A percentile compares a stretch with the other conserved stretches of the same genome.
Conservation (phyloP, 2,113 vertebrate genomes). For the Prunella himalayana region DNA sequence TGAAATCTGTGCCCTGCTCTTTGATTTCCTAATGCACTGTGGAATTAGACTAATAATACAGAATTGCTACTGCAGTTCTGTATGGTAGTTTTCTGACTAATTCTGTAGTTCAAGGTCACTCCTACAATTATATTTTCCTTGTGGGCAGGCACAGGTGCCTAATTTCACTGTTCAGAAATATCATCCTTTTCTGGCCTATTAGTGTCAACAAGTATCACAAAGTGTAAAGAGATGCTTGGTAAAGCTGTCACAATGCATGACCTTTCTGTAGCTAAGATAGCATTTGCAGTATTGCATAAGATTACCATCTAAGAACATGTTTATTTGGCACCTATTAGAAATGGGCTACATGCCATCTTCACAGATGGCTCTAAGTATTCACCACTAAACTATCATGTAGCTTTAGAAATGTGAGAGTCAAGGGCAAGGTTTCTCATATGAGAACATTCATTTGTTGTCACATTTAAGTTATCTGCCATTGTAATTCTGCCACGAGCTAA, state of each 20-base stretch:
- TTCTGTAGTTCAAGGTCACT: not conserved
- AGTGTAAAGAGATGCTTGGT: not conserved
- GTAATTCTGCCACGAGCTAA: not conserved
- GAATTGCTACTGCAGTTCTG: not conserved
- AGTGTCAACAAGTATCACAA: not conserved
- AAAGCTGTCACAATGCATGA: not conserved
- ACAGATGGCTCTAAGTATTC: not conserved
- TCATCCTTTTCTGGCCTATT: not conserved
- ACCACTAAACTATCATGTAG: not conserved
- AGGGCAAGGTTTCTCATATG: not conserved
- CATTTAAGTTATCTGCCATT: not conserved
- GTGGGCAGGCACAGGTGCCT: not conserved
- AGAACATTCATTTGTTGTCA: not conserved
- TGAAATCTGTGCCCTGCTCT: not conserved
- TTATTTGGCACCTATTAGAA: conserved; percentile 10
- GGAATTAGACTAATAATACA: not conserved
- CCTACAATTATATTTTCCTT: not conserved
- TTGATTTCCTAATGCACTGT: not conserved
- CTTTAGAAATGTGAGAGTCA: not conserved
- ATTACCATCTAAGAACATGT: not conserved
- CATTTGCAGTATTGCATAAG: not conserved
- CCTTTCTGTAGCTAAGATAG: not conserved
- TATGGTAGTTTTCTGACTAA: not conserved
- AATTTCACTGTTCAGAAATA: not conserved
- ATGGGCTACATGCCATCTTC: not conserved